phyloP scores from a whole-genome alignment of 2,888 invertebrate species.

The Stenotaenia linearis region DNA sequence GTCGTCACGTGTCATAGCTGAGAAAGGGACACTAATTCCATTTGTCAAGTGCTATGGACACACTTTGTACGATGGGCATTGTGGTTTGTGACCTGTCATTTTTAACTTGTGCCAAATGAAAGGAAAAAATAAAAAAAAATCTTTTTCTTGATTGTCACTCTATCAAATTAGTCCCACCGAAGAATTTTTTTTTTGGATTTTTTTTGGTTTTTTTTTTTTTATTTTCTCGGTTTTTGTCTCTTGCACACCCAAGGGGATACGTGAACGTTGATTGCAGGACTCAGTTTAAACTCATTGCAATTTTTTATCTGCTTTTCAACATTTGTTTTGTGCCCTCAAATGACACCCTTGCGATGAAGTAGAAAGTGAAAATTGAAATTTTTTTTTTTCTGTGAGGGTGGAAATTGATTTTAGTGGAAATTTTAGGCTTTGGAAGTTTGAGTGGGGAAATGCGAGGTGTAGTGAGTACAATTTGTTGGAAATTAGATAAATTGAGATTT shows the following conservation, averaged over 20 bases:
- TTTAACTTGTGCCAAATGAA: slow-evolving; percentile 30
- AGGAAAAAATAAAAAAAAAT: not conserved
- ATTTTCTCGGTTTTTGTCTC: not conserved
- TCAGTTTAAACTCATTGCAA: not conserved
- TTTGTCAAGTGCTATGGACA: slow-evolving; percentile 29
- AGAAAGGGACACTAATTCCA: slow-evolving; percentile 30
- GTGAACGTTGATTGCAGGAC: not conserved
- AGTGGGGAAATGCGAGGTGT: too few relatives aligned
- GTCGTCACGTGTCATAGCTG: slow-evolving; percentile 17
- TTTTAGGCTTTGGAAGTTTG: too few relatives aligned
- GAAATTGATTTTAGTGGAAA: too few relatives aligned
- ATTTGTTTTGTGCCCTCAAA: not conserved
- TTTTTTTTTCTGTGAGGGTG: too few relatives aligned
- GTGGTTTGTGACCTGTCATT: slow-evolving; percentile 29
- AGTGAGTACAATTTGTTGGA: too few relatives aligned
- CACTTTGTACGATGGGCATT: slow-evolving; percentile 5
- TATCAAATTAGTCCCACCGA: slow-evolving; percentile 29
- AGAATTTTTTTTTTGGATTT: not conserved
- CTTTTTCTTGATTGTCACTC: slow-evolving; percentile 30
- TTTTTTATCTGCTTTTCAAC: not conserved
- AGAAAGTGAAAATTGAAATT: not conserved
- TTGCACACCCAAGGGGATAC: not conserved
- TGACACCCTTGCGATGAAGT: slow-evolving; percentile 1
- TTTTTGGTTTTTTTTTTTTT: not conserved
- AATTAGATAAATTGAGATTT: too few relatives aligned